These are phyloP conservation scores for Dryomyza anilis DNA, from an alignment of 2,888 invertebrate genomes.

Conservation along the genomic window DNA sequence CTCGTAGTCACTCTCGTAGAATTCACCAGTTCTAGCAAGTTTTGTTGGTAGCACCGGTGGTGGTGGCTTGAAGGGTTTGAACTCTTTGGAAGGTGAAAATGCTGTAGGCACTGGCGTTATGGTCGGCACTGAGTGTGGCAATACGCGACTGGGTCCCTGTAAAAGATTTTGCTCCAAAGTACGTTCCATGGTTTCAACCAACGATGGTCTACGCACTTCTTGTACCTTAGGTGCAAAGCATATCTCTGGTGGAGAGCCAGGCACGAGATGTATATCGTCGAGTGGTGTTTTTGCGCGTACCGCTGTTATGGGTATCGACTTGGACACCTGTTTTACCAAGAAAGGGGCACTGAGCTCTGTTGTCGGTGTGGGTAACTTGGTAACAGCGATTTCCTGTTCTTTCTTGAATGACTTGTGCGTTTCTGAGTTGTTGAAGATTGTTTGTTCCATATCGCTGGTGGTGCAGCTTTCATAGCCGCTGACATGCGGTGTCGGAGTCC, in stretches of 20 bases:
- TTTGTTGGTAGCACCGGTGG: conserved; percentile 67
- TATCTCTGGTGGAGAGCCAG: conserved; percentile 72
- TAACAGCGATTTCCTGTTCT: conserved; percentile 31
- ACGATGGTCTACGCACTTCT: conserved; percentile 63
- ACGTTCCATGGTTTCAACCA: conserved; percentile 67
- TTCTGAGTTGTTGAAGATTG: conserved; percentile 40
- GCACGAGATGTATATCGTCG: conserved; percentile 66
- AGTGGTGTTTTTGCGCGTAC: conserved; percentile 52
- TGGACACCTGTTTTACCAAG: conserved; percentile 60
- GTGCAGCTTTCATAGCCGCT: conserved; percentile 47
- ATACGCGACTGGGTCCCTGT: conserved; percentile 64
- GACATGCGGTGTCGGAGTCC: conserved; percentile 63
- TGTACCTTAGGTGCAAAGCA: conserved; percentile 66
- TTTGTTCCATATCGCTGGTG: conserved; percentile 43
- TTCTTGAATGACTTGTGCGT: conserved; percentile 48
- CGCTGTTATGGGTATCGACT: conserved; percentile 48
- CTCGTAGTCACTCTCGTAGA: conserved; percentile 71
- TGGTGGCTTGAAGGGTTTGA: conserved; percentile 58
- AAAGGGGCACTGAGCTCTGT: conserved; percentile 63
- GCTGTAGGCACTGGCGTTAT: conserved; percentile 63
- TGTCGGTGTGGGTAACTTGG: conserved; percentile 44
- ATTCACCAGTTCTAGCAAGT: conserved; percentile 65
- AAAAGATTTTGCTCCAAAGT: conserved; percentile 64
- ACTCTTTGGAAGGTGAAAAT: conserved; percentile 49
- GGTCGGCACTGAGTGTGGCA: conserved; percentile 65